Evolutionary conservation across 2,888 invertebrate species (phyloP), one percentile per base, ranked within the genome.

Genomic region (Hypercompe scribonia): DNA sequence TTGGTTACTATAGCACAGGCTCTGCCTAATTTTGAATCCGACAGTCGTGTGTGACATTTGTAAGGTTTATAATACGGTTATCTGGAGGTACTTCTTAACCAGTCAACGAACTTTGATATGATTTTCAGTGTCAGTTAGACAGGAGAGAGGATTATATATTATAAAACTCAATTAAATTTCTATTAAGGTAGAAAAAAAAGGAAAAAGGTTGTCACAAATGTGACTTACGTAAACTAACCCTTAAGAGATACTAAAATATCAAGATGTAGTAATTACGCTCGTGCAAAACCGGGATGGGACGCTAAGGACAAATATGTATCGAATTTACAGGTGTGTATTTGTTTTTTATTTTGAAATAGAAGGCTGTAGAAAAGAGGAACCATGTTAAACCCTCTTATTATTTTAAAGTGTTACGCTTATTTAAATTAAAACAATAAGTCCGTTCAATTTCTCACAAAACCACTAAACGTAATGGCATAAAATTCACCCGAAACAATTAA

Each of bases 401-500:
- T 61, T 61, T 58, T 58, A 28, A 61, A 61, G 31, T 18, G 61
- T 31, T 61, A 28, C 61, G 72, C 71, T 80, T 84, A 88, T 88
- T 86, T 79, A 89, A 90, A 90, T 88, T 78, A 78, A 77, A 85
- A 77, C 82, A 80, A 87, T 89, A 87, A 90, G 90, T 81, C 75
- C 67, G 54, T 76, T 83, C 87, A n/a, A 86, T 87, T 86, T 84
- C 86, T 86, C 87, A 89, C 89, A 89, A 90, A 91, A 91, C 88
- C 31, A 90, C 88, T 87, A 88, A 83, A 82, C 82, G 84, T 87
- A 81, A 81, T 83, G 82, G 84, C 86, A 88, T 88, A 86, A 90
- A 91, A 90, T 90, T 89, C 89, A 89, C 89, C 90, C 84, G 87
- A 91, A 92, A 93, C 92, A 94, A 94, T 94, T 94, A 94, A 94